These are phyloP conservation scores for Macrosiphum euphorbiae DNA, from an alignment of 2,888 invertebrate genomes.

Conservation along the genomic window DNA sequence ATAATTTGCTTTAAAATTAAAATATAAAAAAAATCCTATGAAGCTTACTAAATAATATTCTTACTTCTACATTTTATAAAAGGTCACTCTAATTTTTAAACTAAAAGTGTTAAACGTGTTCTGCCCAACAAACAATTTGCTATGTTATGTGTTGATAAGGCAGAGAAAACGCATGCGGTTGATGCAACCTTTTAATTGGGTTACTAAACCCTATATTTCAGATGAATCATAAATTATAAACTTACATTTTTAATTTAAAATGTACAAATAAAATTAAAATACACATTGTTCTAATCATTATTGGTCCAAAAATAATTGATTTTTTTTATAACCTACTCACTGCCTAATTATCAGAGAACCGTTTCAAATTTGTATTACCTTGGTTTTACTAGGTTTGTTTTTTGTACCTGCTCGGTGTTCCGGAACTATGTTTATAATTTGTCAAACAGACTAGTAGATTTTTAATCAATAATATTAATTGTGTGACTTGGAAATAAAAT, in stretches of 20 bases:
- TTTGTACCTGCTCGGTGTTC: conserved; percentile 43
- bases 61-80: too few species aligned
- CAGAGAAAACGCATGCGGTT: too few species aligned
- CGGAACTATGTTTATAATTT: conserved; percentile 49
- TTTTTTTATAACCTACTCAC: background rate
- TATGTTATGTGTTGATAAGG: too few species aligned
- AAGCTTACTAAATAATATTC: too few species aligned
- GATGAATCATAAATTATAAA: background rate
- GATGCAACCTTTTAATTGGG: background rate
- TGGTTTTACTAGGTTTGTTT: conserved; percentile 6
- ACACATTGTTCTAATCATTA: background rate
- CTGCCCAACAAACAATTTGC: too few species aligned
- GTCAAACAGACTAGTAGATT: background rate
- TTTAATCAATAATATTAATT: conserved; percentile 24
- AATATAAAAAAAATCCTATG: too few species aligned
- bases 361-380: conserved; percentile 19
- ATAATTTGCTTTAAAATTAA: too few species aligned
- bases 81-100: too few species aligned
- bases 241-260: background rate
- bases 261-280: background rate
- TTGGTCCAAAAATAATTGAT: background rate
- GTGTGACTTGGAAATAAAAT: conserved; percentile 21
- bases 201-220: conserved; percentile 1
- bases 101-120: too few species aligned
- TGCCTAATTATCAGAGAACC: background rate